Evolutionary conservation across 2,113 vertebrate genomes (phyloP).

Genomic region (Nannospalax galili): DNA sequence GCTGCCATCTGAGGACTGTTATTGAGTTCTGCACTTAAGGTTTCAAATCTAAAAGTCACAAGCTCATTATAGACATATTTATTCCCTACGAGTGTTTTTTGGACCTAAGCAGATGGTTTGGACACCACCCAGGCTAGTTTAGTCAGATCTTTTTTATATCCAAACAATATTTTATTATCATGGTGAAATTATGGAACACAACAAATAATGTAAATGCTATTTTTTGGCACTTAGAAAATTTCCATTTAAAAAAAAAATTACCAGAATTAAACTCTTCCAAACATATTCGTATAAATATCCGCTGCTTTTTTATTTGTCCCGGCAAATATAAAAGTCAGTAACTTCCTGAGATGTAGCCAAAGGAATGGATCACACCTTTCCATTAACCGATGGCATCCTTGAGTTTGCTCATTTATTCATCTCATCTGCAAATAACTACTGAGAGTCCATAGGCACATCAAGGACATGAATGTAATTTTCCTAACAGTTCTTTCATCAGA

Average conservation of each 20-base stretch:
- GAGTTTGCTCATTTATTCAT: not conserved
- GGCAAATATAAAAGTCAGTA: constrained; percentile 44
- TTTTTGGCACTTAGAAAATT: constrained; percentile 62
- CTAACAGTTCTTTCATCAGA: not conserved
- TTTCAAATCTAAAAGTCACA: constrained; percentile 67
- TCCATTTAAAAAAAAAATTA: constrained; percentile 56
- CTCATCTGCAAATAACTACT: not conserved
- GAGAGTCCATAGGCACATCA: not conserved
- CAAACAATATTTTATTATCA: constrained; percentile 79
- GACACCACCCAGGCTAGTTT: constrained; percentile 66
- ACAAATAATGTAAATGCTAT: constrained; percentile 72
- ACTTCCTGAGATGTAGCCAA: not conserved
- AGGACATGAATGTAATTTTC: not conserved
- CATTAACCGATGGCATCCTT: not conserved
- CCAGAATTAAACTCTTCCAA: constrained; percentile 56
- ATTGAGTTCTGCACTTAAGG: constrained; percentile 39
- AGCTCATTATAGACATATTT: constrained; percentile 70
- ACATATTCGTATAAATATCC: not conserved
- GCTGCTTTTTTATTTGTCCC: constrained; percentile 13
- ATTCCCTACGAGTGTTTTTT: constrained; percentile 59
- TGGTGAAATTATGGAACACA: constrained; percentile 58
- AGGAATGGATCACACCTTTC: not conserved
- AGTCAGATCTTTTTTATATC: constrained; percentile 68
- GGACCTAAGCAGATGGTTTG: constrained; percentile 76
- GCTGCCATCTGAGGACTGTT: constrained; percentile 44